A percentile compares a stretch with the other conserved stretches of the same genome.
Evolutionary conservation across 2,113 vertebrate genomes (phyloP).

Genomic region (Casuarius casuarius): DNA sequence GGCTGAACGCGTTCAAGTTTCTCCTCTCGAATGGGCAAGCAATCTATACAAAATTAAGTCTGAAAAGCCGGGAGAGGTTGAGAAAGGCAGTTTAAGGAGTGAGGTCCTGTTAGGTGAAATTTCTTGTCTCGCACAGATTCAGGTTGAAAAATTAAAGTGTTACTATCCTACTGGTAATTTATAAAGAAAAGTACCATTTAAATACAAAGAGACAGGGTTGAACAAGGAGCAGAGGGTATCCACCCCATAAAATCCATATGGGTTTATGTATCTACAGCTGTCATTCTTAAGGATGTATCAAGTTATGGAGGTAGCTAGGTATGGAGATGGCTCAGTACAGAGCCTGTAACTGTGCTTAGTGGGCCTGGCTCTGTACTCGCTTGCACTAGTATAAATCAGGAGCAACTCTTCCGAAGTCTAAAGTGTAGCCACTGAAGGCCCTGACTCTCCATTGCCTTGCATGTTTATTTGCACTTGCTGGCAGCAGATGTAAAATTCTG

Average conservation of each 20-base stretch:
- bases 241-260: not conserved
- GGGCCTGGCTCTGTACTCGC: not conserved
- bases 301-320: not conserved
- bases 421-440: not conserved
- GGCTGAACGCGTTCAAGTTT: conserved; percentile 76
- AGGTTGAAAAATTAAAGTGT: conserved; percentile 24
- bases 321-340: not conserved
- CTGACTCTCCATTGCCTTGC: not conserved
- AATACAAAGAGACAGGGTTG: not conserved
- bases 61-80: conserved; percentile 73
- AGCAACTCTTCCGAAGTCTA: not conserved
- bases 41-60: conserved; percentile 88
- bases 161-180: not conserved
- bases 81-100: conserved; percentile 12
- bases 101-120: not conserved
- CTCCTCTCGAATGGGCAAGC: conserved; percentile 85
- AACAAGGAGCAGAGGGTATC: not conserved
- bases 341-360: not conserved
- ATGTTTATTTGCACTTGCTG: not conserved
- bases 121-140: conserved; percentile 10
- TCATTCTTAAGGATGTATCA: not conserved
- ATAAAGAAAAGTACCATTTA: not conserved
- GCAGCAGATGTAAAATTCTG: not conserved
- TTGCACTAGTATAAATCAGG: not conserved
- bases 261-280: not conserved